Base-by-base conservation (phyloP, 2,888 invertebrate species). In the Gerris lacustris region DNA sequence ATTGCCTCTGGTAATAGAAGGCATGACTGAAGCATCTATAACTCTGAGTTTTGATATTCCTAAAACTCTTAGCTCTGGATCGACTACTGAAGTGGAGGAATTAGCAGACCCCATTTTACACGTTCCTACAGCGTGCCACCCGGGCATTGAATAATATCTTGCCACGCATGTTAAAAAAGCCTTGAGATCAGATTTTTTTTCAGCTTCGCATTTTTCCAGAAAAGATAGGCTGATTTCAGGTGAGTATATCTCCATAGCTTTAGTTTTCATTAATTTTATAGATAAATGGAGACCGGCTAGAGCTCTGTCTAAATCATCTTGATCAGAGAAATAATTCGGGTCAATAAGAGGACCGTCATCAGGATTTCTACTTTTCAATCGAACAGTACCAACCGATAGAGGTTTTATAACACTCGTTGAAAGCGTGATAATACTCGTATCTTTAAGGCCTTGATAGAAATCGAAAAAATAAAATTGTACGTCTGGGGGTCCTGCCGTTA, bases 11-110 rank as follows among this genome's bases (percentile, higher is more conserved):
- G 86, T 87, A 45, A 81, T 78, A 0, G 82, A 78, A 5, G 88
- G 89, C 86, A 89, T 87, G 69, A 88, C 82, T 75, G 87, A 87
- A 2, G 88, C 86, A 79, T 89, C 89, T 2, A 87, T 87, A 66
- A 89, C 88, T 6, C 89, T 82, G 44, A 89, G 81, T 0, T 86
- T 81, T 77, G 85, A 84, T 2, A 89, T 80, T 0, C 88, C 88
- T 78, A 87, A 84, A 43, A 87, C 87, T 84, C 75, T 74, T 6
- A 81, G 75, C 66, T 77, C 73, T 45, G 78, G 78, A 73, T 81
- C 80, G 2, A 83, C 82, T 7, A 82, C 82, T 0, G 80, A 77
- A 43, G 76, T 77, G 1, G 76, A 74, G 72, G 81, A 80, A 69
- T 78, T 77, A 43, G 76, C 74, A 6, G 78, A 76, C 0, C 81